Conservation (phyloP, 92 coral and sea anemone species). For the Muricea muricata region DNA sequence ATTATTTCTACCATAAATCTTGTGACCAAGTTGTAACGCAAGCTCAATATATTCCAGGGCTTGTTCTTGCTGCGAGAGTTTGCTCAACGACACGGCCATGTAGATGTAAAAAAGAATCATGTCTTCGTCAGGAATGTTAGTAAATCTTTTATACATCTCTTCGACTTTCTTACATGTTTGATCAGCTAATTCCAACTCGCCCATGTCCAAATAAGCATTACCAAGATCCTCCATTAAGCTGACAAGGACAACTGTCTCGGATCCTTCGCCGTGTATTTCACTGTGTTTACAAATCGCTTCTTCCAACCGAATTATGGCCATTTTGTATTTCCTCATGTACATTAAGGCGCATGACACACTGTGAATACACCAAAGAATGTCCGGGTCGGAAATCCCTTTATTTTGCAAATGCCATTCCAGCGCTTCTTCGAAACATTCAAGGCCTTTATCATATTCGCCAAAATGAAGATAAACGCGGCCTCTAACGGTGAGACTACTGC, state of each 20-base stretch:
- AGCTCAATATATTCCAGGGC: neutral
- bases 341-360: neutral
- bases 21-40: neutral
- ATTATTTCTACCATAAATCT: neutral
- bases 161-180: neutral
- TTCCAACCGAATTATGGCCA: constrained; percentile 12
- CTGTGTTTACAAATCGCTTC: constrained; percentile 3
- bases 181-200: neutral
- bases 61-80: neutral
- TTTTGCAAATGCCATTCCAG: neutral
- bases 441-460: too few species aligned
- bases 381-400: neutral
- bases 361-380: neutral
- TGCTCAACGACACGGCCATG: constrained; percentile 24
- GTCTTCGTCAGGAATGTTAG: neutral
- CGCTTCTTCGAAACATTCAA: constrained; percentile 8
- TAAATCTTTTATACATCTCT: neutral
- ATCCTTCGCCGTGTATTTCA: constrained; percentile 10
- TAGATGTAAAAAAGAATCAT: neutral
- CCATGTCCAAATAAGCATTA: neutral
- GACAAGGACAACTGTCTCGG: neutral
- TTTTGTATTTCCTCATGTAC: neutral
- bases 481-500: neutral
- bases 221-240: neutral
- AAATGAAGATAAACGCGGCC: neutral